Evolutionary conservation across 2,888 invertebrate genomes (phyloP), one percentile per base, ranked within the genome.

Genomic region (Brenthis daphne): DNA sequence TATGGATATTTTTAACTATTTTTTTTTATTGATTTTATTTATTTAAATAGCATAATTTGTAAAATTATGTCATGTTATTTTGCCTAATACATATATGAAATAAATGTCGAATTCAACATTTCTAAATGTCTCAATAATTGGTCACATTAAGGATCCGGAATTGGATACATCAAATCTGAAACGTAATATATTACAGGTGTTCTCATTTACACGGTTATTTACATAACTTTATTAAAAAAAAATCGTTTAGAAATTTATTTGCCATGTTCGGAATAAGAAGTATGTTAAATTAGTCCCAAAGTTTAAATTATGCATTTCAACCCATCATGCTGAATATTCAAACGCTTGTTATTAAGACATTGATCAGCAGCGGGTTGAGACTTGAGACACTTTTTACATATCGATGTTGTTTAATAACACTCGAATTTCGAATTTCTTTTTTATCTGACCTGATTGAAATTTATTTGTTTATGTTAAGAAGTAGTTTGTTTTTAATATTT

Each of bases 391-490:
- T 70, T 70, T 61, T 63, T 51, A 43, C 58, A 64, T 68, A 63
- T 65, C 65, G 68, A 68, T 70, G 48, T 68, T 54, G 54, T 68
- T 70, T 65, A 65, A 70, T 66, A 68, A 66, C 63, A 54, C 64
- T 63, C 74, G 70, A 65, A 72, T 75, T 75, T 78, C 77, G 37
- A 43, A 43, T 43, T 11, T 43, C 37, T 2, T 76, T 77, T 69
- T 79, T 74, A 64, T 75, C 74, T 75, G 76, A 80, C 78, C 79
- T 85, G 82, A 85, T 85, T 84, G 82, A 80, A 77, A 85, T 85
- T 85, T 83, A 84, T 43, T 16, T 43, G 53, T 84, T 79, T 75
- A 78, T 75, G 57, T 50, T 57, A 63, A 53, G 29, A 48, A 50
- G 48, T 33, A 55, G 16, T 64, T 64, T 53, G 43, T 54, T 14